Base-by-base conservation (phyloP, 1,140 invertebrate species). In the Caenorhabditis inopinata region DNA sequence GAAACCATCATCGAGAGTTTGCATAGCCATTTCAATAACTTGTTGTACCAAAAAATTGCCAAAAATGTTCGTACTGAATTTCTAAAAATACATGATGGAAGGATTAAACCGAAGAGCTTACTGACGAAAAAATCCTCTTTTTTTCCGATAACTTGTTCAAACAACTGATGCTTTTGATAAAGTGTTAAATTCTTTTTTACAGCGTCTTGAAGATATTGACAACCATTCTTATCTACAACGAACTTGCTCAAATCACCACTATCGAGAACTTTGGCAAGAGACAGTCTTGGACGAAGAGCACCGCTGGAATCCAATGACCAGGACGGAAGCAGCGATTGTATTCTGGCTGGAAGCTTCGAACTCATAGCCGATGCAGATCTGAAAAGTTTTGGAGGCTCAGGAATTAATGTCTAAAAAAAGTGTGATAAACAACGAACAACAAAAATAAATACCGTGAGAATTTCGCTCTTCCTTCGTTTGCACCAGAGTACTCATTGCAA, bases 21-120 rank as follows among this genome's bases (percentile, higher is more conserved):
- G 1, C 48, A 51, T 74, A 1, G 76, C 23, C 12, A 14, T 21
- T 35, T 62, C 74, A 21, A 79, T 83, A 7, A 78, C 23, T 5
- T 29, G 21, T 46, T 83, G 83, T 12, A 83, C 49, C 14, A 83
- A 77, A 76, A 83, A 83, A 35, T 83, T 83, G 1, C 58, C 83
- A 35, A 83, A 83, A 25, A 83, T 83, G 42, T 83, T 78, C 21
- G 38, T 58, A 29, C 77, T 42, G 6, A 42, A 42, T 23, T 51
- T 51, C 48, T 51, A 21, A 23, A 51, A 51, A 51, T 1, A 42
- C n/a, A 51, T 51, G 18, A 23, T 9, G 1, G 5, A 2, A 5
- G 7, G 48, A 21, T 23, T n/a, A 51, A 51, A 51, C 21, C 4
- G 25, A 51, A 51, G n/a, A n/a, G n/a, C n/a, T n/a, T n/a, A 51